Conservation (phyloP, 1,140 invertebrate species). For the Diprion similis region DNA sequence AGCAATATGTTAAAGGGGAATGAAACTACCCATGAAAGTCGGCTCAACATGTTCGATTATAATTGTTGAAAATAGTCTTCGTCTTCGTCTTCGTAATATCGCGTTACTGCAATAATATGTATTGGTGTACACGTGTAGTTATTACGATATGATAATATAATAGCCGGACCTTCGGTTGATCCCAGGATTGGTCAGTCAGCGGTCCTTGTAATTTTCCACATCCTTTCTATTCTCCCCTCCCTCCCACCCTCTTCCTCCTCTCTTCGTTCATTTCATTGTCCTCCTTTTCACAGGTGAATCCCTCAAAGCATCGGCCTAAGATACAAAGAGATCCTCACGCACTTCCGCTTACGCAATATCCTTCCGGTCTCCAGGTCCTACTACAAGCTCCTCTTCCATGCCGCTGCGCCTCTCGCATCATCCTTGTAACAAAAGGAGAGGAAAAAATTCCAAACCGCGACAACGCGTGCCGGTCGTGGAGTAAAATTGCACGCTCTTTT, state of each 20-base stretch:
- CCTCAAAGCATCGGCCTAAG: conserved; percentile 39
- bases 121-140: neutral
- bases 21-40: too few relatives aligned
- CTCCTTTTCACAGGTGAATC: conserved; percentile 45
- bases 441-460: too few relatives aligned
- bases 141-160: neutral
- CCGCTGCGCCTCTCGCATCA: too few relatives aligned
- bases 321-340: conserved; percentile 47
- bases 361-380: conserved; percentile 42
- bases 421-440: too few relatives aligned
- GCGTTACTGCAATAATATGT: too few relatives aligned
- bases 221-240: conserved; percentile 44
- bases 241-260: conserved; percentile 38
- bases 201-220: conserved; percentile 48
- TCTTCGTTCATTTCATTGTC: conserved; percentile 41
- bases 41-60: too few relatives aligned
- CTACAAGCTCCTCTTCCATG: too few relatives aligned
- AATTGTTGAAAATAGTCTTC: too few relatives aligned
- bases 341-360: conserved; percentile 58
- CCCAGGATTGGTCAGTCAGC: conserved; percentile 27
- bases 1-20: too few relatives aligned
- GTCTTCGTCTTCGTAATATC: too few relatives aligned
- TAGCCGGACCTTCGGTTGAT: conserved; percentile 2
- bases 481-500: too few relatives aligned
- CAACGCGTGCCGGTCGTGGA: too few relatives aligned